Conservation (phyloP, 2,797 vertebrate species). For the Oryzias dopingdopingensis region DNA sequence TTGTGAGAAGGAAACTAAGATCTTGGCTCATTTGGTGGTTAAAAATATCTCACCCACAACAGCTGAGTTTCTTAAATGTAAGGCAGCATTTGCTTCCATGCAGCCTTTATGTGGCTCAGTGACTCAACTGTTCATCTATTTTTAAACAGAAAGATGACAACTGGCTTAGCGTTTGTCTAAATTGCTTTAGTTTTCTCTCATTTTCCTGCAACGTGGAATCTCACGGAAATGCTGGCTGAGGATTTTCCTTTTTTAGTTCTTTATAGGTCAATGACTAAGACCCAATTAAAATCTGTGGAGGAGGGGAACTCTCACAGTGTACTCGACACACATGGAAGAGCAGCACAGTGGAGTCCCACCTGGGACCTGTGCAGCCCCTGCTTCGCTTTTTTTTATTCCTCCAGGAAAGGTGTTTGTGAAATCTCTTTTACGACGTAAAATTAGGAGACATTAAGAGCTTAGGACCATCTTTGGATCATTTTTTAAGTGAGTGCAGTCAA, state of each 20-base stretch:
- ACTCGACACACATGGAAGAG: constrained; percentile 30
- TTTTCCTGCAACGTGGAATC: constrained; percentile 14
- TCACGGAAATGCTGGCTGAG: constrained; percentile 10
- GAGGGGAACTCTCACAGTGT: constrained; percentile 16
- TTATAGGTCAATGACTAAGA: constrained; percentile 49
- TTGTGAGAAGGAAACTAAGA: constrained; percentile 1
- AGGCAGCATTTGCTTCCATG: constrained; percentile 4
- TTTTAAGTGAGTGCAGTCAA: too few relatives aligned
- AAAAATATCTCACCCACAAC: constrained; percentile 1
- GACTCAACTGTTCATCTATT: constrained; percentile 44
- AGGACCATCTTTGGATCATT: too few relatives aligned
- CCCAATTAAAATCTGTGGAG: constrained; percentile 39
- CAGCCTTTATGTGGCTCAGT: constrained; percentile 5
- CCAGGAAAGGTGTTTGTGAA: too few relatives aligned
- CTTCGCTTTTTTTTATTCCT: constrained; percentile 1
- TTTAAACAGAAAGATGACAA: constrained; percentile 38
- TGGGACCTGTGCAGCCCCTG: constrained; percentile 47
- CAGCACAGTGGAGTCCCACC: constrained; percentile 31
- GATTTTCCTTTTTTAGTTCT: background rate
- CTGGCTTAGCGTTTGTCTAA: constrained; percentile 24
- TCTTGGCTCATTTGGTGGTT: background rate
- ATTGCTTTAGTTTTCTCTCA: constrained; percentile 27
- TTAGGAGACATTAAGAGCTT: too few relatives aligned
- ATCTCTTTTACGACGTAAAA: background rate
- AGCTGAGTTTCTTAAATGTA: constrained; percentile 17